These are phyloP conservation scores for Nyctereutes procyonoides DNA, from an alignment of 2,113 vertebrate genomes.

Conservation along the genomic window DNA sequence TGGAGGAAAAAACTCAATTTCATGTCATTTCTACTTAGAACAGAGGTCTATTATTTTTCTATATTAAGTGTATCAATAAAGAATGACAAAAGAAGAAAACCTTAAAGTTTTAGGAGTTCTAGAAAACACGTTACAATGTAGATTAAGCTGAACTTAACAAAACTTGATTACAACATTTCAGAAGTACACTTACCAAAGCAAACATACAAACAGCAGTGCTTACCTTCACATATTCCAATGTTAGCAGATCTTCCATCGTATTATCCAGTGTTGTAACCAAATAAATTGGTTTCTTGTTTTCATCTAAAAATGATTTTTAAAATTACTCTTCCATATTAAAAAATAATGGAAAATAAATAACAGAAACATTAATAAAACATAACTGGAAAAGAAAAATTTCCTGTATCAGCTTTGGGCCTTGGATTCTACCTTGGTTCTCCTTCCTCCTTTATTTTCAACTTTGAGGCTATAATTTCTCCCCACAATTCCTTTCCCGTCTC, in stretches of 20 bases:
- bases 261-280: conserved; percentile 97
- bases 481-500: not conserved
- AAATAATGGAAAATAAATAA: conserved; percentile 18
- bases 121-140: not conserved
- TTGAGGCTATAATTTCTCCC: conserved; percentile 8
- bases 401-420: not conserved
- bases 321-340: conserved; percentile 55
- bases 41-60: not conserved
- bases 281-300: conserved; percentile 92
- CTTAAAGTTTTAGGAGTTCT: not conserved
- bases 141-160: not conserved
- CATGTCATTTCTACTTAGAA: not conserved
- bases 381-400: conserved; percentile 4
- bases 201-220: conserved; percentile 37
- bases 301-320: conserved; percentile 87
- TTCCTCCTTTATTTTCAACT: conserved; percentile 40
- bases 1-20: not conserved
- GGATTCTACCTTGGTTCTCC: not conserved
- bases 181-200: not conserved
- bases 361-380: not conserved
- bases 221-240: conserved; percentile 95
- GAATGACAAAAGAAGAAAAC: not conserved
- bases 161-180: conserved; percentile 8
- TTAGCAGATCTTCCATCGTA: conserved; percentile 93
- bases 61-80: not conserved